These are phyloP conservation scores for Stegodyphus dumicola DNA, from an alignment of 1,140 invertebrate species.

Conservation along the genomic window DNA sequence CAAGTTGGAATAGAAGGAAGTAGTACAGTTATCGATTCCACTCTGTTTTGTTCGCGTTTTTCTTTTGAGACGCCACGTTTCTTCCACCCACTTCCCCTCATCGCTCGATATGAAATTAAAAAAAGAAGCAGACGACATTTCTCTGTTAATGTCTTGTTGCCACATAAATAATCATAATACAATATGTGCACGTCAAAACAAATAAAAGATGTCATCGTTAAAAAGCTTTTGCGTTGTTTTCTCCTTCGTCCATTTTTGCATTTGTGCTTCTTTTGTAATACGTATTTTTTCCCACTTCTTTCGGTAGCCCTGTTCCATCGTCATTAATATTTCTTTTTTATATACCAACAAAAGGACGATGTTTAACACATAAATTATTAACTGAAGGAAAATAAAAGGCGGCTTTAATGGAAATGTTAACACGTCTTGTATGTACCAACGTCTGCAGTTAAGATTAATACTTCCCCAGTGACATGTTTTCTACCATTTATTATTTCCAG, in stretches of 20 bases:
- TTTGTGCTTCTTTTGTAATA: constrained; percentile 31
- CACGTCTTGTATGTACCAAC: constrained; percentile 47
- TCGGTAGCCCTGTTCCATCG: constrained; percentile 38
- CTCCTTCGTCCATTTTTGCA: constrained; percentile 35
- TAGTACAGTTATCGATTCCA: neutral
- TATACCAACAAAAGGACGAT: constrained; percentile 55
- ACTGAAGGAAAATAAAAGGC: constrained; percentile 55
- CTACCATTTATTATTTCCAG: constrained; percentile 59
- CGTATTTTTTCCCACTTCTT: neutral
- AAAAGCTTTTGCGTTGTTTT: constrained; percentile 57
- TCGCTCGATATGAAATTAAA: constrained; percentile 28
- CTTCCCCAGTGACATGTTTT: constrained; percentile 55
- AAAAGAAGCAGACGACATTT: constrained; percentile 45
- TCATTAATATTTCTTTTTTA: constrained; percentile 59
- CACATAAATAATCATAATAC: constrained; percentile 61
- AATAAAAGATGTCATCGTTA: constrained; percentile 61
- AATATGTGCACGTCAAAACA: constrained; percentile 60
- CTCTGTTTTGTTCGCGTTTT: neutral
- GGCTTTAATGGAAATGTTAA: constrained; percentile 57
- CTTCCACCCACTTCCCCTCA: neutral
- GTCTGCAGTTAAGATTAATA: constrained; percentile 54
- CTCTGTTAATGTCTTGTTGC: constrained; percentile 53
- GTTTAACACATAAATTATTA: constrained; percentile 61
- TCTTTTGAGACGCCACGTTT: neutral
- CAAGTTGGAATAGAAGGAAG: neutral